Evolutionary conservation across 2,888 invertebrate genomes (phyloP), one percentile per base, ranked within the genome.

Genomic region (Epistrophella euchroma): DNA sequence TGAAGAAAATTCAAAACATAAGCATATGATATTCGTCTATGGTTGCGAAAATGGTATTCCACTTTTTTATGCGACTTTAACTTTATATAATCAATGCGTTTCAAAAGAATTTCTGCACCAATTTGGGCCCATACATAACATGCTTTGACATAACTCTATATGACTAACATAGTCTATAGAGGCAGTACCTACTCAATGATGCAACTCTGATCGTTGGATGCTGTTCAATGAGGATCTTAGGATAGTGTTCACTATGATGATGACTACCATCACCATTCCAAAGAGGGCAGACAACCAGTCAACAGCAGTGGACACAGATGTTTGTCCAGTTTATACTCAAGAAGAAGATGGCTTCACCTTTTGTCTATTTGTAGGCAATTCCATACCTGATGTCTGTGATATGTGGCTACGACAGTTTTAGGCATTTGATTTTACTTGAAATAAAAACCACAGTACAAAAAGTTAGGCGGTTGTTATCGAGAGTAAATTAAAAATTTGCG

Each of bases 91-190:
- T 55, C 73, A 78, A 55, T 25, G 62, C 45, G 55, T 74, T 84
- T 84, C 84, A 75, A 79, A 75, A 84, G 79, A 84, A 84, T 75
- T 43, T 84, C 64, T 79, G 79, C 71, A 70, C 66, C 84, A 79
- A 84, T 79, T 84, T 84, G 74, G 84, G 79, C 52, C 28, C 66
- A 74, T 32, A 64, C 66, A 74, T 32, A 64, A 79, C 84, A 84
- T 75, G 70, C 55, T 37, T 84, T 75, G 79, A 84, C 75, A 84
- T 84, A 84, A 84, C 79, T 84, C 71, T 56, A 79, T 56, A 79
- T 71, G 74, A 58, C 84, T 71, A 79, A 72, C 75, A 71, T 75
- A 58, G 62, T 45, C 47, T 19, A 50, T 35, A 9, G 35, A 19
- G 7, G 28, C n/a, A 60, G 68, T 47, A 43, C 9, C 4, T 17